Base-by-base conservation (phyloP, 2,888 invertebrate genomes). In the Andrena trimmerana region DNA sequence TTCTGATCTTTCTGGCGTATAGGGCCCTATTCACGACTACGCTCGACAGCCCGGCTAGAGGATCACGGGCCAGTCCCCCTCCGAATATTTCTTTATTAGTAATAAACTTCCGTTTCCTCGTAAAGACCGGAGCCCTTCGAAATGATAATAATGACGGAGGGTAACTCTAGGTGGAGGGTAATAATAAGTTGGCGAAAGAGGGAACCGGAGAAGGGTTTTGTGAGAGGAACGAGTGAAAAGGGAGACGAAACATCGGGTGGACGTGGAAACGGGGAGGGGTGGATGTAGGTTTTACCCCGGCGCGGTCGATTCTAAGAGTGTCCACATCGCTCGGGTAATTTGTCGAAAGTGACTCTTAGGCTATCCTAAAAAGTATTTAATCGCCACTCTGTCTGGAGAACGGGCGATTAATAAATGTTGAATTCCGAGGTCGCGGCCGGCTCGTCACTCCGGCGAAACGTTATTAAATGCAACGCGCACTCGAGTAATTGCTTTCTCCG, bases 91-190 rank as follows among this genome's bases (percentile, higher is more conserved):
- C 84, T 90, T 90, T 89, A 91, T 87, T 88, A 86, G 78, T 86
- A 83, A 88, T 90, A 89, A 89, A 89, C 86, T 88, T 88, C 85
- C 86, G 85, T 85, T 87, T 83, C 85, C 87, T 89, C 86, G 86
- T 87, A 89, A 89, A 88, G 90, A 90, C 89, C 90, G 88, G 86
- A 88, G 87, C 86, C 83, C 87, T 86, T 87, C 85, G 86, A 89
- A 90, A 89, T 89, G 86, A 90, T 89, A 90, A 91, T 86, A 90
- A 91, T 90, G 89, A 91, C 63, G 16, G 76, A 62, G 76, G 75
- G 36, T 89, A 90, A 90, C 85, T 68, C 16, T 59, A 62, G 16
- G 20, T 2, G 8, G 62, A 33, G 62, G 24, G 24, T 62, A 62
- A 62, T 62, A 62, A 62, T 62, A 62, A 62, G n/a, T 6, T 20